These are phyloP conservation scores for Peromyscus leucopus DNA, from an alignment of 2,113 vertebrate species.

Conservation along the genomic window DNA sequence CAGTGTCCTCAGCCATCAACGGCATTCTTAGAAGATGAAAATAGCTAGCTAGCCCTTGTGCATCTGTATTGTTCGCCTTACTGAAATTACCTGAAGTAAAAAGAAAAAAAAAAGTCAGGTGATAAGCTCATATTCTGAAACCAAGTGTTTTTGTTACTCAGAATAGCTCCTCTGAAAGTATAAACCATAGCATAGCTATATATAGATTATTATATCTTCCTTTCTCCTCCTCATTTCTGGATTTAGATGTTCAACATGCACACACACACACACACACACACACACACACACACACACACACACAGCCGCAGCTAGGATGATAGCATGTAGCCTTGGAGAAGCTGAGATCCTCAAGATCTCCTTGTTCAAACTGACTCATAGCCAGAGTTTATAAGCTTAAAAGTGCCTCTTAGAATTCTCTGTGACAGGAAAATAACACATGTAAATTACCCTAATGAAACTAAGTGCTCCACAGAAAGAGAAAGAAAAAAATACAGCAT, in stretches of 20 bases:
- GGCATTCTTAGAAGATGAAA: neutral
- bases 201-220: neutral
- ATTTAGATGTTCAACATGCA: neutral
- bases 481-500: neutral
- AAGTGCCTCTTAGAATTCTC: neutral
- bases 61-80: conserved; percentile 25
- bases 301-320: neutral
- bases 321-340: neutral
- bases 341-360: neutral
- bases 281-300: no score
- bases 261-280: neutral
- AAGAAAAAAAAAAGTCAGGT: neutral
- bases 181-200: neutral
- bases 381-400: neutral
- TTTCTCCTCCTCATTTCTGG: neutral
- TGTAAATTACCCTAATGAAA: neutral
- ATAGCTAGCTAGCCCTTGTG: neutral
- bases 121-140: neutral
- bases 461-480: neutral
- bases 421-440: neutral
- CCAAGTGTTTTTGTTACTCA: neutral
- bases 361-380: neutral
- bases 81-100: conserved; percentile 1
- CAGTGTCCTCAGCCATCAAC: conserved; percentile 4
- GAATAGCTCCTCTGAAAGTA: neutral